These are phyloP conservation scores for Alauda arvensis DNA, from an alignment of 2,797 vertebrate species.

Conservation along the genomic window DNA sequence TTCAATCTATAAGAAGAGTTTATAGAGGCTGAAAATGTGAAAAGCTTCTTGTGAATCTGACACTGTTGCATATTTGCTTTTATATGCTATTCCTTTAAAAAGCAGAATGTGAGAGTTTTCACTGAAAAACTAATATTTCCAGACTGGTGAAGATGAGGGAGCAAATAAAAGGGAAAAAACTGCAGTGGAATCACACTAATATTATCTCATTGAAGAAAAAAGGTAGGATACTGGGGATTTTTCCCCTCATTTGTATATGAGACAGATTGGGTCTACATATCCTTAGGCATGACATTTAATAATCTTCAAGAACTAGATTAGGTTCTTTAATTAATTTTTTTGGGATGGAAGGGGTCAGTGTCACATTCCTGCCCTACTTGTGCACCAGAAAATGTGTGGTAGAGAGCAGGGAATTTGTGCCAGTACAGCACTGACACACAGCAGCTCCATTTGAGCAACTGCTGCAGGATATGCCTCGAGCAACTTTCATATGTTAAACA, in stretches of 20 bases:
- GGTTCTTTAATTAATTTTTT: not conserved
- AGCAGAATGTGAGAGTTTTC: not conserved
- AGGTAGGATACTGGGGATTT: accelerated
- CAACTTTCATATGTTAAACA: slow-evolving; percentile 40
- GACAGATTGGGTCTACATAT: not conserved
- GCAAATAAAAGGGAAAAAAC: not conserved
- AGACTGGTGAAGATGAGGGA: not conserved
- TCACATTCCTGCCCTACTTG: not conserved
- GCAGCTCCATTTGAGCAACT: slow-evolving; percentile 16
- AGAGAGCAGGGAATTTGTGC: not conserved
- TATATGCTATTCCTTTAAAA: not conserved
- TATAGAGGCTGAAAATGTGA: not conserved
- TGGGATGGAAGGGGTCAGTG: not conserved
- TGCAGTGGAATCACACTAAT: not conserved
- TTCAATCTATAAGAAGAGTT: not conserved
- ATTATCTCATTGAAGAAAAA: not conserved
- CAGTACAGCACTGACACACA: not conserved
- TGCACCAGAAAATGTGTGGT: not conserved
- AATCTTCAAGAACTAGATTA: not conserved
- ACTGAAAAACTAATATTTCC: not conserved
- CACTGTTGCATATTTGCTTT: not conserved
- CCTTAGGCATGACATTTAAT: not conserved
- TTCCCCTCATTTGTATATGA: not conserved
- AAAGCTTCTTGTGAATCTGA: not conserved
- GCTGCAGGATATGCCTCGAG: slow-evolving; percentile 33